Conservation (phyloP, 2,888 invertebrate genomes). For the Odontocerum albicorne region DNA sequence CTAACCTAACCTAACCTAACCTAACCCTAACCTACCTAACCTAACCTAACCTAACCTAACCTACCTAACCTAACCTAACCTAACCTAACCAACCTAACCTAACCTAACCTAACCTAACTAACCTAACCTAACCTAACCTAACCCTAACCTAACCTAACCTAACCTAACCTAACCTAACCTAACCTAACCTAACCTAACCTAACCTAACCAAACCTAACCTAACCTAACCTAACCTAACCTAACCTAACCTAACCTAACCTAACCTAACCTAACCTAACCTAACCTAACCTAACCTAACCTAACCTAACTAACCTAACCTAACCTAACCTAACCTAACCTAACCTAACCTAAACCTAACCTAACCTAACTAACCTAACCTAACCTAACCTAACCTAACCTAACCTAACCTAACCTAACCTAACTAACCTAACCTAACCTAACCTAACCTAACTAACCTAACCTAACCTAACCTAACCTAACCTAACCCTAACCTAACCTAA, state of each 20-base stretch:
- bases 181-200: conserved; percentile 7
- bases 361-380: conserved; percentile 19
- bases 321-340: conserved; percentile 13
- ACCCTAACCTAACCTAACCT: conserved; percentile 18
- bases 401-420: conserved; percentile 30
- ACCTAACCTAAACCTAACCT: conserved; percentile 10
- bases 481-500: too few relatives aligned
- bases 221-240: too few relatives aligned
- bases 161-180: conserved; percentile 6
- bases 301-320: conserved; percentile 24
- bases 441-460: conserved; percentile 27
- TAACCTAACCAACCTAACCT: conserved; percentile 20
- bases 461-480: conserved; percentile 30
- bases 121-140: conserved; percentile 8
- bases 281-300: conserved; percentile 26
- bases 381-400: conserved; percentile 26
- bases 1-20: conserved; percentile 22
- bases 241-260: too few relatives aligned
- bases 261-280: conserved; percentile 27
- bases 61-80: too few relatives aligned
- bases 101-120: conserved; percentile 19
- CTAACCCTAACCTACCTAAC: conserved; percentile 18
- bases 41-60: conserved; percentile 22
- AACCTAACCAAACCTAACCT: conserved; percentile 4
- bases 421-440: conserved; percentile 28